Conservation (phyloP, 2,888 invertebrate species). For the Lingula anatina region DNA sequence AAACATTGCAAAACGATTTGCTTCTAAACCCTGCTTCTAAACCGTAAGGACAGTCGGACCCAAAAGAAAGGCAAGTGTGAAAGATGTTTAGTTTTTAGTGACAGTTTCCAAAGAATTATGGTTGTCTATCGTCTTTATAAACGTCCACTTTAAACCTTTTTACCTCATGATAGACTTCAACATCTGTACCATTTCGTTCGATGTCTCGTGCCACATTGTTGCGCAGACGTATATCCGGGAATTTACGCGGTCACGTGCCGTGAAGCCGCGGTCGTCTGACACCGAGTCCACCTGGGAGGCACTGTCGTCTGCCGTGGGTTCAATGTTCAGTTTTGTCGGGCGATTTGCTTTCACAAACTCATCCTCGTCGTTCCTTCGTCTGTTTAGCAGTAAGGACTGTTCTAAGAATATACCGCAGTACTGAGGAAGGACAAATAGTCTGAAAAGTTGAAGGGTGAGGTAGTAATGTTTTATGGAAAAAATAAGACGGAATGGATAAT, state of each 20-base stretch:
- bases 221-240: slow-evolving; percentile 43
- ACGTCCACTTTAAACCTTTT: too few relatives aligned
- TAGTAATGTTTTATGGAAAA: too few relatives aligned
- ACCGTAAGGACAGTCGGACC: too few relatives aligned
- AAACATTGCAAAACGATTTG: too few relatives aligned
- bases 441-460: slow-evolving; percentile 18
- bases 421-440: slow-evolving; percentile 85
- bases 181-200: slow-evolving; percentile 39
- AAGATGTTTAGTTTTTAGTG: too few relatives aligned
- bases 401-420: slow-evolving; percentile 87
- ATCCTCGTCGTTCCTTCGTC: slow-evolving; percentile 77
- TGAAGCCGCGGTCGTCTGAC: too few relatives aligned
- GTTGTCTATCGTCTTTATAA: too few relatives aligned
- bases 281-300: too few relatives aligned
- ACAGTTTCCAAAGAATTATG: too few relatives aligned
- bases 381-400: slow-evolving; percentile 88
- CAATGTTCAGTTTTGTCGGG: neutral
- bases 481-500: too few relatives aligned
- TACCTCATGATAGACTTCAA: slow-evolving; percentile 42
- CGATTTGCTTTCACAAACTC: neutral
- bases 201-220: slow-evolving; percentile 49
- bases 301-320: slow-evolving; percentile 14
- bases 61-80: too few relatives aligned
- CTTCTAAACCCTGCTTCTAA: too few relatives aligned
- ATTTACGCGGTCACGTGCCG: slow-evolving; percentile 20